These are phyloP conservation scores for Chromobotia macracanthus DNA, from an alignment of 2,797 vertebrate genomes.

Conservation along the genomic window DNA sequence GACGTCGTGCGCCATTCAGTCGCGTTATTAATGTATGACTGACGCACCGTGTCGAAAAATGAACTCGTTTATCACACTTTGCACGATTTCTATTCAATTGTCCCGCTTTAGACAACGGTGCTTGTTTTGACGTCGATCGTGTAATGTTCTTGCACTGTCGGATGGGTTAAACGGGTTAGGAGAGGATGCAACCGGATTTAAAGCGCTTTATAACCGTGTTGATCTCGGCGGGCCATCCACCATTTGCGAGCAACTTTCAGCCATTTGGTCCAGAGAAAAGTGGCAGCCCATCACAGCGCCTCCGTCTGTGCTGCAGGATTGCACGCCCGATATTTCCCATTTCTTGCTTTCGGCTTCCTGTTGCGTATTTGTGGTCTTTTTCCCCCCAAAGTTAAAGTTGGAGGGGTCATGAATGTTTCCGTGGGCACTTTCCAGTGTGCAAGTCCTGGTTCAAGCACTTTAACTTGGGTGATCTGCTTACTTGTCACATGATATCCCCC, in stretches of 20 bases:
- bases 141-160: background rate
- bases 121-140: background rate
- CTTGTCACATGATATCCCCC: background rate
- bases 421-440: background rate
- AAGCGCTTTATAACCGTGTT: constrained; percentile 1
- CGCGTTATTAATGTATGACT: background rate
- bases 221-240: constrained; percentile 39
- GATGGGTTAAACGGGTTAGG: no score
- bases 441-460: background rate
- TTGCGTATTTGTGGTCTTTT: background rate
- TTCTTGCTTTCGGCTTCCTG: background rate
- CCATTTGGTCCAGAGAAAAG: constrained; percentile 52
- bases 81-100: background rate
- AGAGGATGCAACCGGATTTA: background rate
- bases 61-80: no score
- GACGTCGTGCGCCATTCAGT: no score
- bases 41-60: background rate
- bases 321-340: constrained; percentile 13
- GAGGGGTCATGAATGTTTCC: background rate
- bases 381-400: background rate
- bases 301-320: constrained; percentile 35
- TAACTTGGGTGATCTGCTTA: background rate
- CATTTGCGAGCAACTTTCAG: constrained; percentile 54
- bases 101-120: background rate
- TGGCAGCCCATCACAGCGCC: constrained; percentile 43